These are phyloP conservation scores for Taeniopygia guttata DNA, from an alignment of 2,797 vertebrate genomes.

Conservation along the genomic window DNA sequence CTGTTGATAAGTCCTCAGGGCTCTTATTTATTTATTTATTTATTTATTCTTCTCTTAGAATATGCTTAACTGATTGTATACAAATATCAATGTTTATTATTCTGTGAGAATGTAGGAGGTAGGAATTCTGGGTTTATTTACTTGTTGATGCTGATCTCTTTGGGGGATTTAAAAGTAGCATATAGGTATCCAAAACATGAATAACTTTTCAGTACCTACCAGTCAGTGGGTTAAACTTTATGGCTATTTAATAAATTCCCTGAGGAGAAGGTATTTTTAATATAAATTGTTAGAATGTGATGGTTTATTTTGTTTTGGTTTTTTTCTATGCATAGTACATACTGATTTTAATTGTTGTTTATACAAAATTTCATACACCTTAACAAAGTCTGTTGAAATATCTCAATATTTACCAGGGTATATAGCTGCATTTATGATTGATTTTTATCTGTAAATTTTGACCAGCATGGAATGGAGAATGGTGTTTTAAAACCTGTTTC, in stretches of 20 bases:
- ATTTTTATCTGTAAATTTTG: background rate
- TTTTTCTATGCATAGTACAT: background rate
- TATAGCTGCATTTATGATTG: background rate
- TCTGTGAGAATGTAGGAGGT: background rate
- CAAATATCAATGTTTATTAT: background rate
- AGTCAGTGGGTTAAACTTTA: background rate
- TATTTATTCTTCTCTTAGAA: background rate
- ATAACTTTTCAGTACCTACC: background rate
- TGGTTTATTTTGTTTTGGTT: background rate
- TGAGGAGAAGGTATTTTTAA: background rate
- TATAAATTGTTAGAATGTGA: background rate
- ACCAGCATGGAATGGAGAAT: background rate
- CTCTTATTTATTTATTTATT: background rate
- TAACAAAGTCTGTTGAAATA: background rate
- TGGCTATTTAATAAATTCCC: background rate
- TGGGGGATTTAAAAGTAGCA: background rate
- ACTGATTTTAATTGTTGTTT: background rate
- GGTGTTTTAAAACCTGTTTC: background rate
- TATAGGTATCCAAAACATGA: background rate
- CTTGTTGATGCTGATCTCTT: background rate
- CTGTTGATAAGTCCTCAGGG: background rate
- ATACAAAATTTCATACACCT: background rate
- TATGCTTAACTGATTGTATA: background rate
- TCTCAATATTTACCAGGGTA: background rate
- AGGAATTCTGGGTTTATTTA: background rate